Evolutionary conservation across 2,888 invertebrate genomes (phyloP).

Genomic region (Philereme transversata): DNA sequence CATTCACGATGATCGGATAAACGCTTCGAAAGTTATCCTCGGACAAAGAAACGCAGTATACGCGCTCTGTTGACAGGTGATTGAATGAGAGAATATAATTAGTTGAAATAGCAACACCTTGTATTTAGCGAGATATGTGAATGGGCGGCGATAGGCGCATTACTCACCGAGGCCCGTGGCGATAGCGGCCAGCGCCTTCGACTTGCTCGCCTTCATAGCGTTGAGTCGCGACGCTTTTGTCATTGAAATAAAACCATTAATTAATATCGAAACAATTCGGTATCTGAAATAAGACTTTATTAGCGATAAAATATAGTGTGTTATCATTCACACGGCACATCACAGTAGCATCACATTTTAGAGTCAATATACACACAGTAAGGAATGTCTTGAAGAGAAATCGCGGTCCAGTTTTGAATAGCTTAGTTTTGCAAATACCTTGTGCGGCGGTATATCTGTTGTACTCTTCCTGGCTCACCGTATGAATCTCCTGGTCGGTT

Average conservation of each 20-base stretch:
- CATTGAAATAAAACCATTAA: slow-evolving; percentile 86
- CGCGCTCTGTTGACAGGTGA: too few relatives aligned
- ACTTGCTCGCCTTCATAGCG: slow-evolving; percentile 89
- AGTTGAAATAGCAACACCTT: too few relatives aligned
- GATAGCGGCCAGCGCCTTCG: slow-evolving; percentile 95
- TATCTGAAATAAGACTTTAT: slow-evolving; percentile 82
- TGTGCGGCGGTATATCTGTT: slow-evolving; percentile 91
- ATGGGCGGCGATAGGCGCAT: slow-evolving; percentile 36
- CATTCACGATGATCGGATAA: too few relatives aligned
- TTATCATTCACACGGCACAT: slow-evolving; percentile 48
- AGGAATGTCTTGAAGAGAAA: slow-evolving; percentile 48
- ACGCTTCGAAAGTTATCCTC: too few relatives aligned
- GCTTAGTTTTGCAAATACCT: slow-evolving; percentile 85
- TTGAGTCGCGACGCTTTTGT: slow-evolving; percentile 88
- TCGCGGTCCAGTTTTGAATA: slow-evolving; percentile 32
- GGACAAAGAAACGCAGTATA: too few relatives aligned
- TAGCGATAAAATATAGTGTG: slow-evolving; percentile 63
- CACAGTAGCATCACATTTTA: slow-evolving; percentile 58
- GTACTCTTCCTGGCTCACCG: slow-evolving; percentile 93
- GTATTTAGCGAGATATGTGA: slow-evolving; percentile 40
- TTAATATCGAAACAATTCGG: slow-evolving; percentile 77
- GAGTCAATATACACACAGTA: slow-evolving; percentile 69
- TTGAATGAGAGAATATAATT: too few relatives aligned
- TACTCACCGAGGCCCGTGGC: slow-evolving; percentile 96
- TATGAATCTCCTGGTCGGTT: slow-evolving; percentile 94